A percentile compares a stretch with the other conserved stretches of the same genome.
These are phyloP conservation scores for Mobula birostris DNA, from an alignment of 2,113 vertebrate species.

Conservation along the genomic window DNA sequence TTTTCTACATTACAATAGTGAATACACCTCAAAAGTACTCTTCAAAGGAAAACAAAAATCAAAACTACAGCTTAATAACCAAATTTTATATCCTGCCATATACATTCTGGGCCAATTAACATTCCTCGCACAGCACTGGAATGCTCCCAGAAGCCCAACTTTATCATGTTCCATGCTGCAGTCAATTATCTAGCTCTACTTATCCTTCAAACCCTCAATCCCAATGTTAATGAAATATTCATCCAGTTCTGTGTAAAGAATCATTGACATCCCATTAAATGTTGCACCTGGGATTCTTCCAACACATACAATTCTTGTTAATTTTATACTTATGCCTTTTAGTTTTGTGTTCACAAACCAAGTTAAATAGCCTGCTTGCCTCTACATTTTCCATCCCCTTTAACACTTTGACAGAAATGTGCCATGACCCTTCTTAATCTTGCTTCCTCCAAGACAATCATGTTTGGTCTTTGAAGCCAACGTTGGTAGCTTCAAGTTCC, in stretches of 20 bases:
- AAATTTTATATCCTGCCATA: not conserved
- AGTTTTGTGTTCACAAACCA: not conserved
- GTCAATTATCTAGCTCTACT: not conserved
- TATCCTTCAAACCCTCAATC: conserved; percentile 12
- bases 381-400: not conserved
- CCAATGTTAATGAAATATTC: conserved; percentile 34
- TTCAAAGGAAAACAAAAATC: not conserved
- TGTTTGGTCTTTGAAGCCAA: not conserved
- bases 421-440: not conserved
- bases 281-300: not conserved
- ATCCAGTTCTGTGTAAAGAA: conserved; percentile 4
- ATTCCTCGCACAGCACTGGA: not conserved
- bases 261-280: conserved; percentile 16
- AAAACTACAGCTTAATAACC: not conserved
- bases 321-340: not conserved
- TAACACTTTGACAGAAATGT: not conserved
- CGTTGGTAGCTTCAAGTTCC: not conserved
- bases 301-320: not conserved
- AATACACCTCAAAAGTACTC: not conserved
- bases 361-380: not conserved
- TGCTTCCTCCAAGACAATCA: not conserved
- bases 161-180: conserved; percentile 3
- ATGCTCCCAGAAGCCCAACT: not conserved
- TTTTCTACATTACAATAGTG: not conserved
- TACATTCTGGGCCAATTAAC: not conserved